Conservation (phyloP, 1,140 invertebrate species). For the Hyles vespertilio region DNA sequence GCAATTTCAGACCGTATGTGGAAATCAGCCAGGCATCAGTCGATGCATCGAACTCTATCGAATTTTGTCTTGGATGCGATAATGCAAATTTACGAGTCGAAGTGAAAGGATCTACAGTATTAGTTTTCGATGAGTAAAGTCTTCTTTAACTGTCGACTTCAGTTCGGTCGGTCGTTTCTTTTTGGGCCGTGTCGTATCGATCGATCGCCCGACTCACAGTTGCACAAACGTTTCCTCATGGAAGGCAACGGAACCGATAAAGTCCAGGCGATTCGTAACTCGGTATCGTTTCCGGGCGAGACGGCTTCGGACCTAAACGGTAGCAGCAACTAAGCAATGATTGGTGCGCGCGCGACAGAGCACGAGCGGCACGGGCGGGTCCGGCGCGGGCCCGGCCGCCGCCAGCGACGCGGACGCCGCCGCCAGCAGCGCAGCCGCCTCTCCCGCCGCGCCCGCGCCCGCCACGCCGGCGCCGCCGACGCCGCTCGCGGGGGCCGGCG, state of each 20-base stretch:
- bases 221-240: too few species aligned
- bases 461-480: conserved; percentile 44
- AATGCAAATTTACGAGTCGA: background rate
- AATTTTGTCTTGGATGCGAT: too few species aligned
- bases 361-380: conserved; percentile 32
- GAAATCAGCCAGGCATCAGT: too few species aligned
- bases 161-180: background rate
- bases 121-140: conserved; percentile 6
- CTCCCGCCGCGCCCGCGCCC: conserved; percentile 22
- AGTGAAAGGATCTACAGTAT: conserved; percentile 36
- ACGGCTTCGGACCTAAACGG: background rate
- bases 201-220: conserved; percentile 2
- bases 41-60: too few species aligned
- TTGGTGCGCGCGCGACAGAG: conserved; percentile 54
- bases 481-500: conserved; percentile 41
- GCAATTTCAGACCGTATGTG: too few species aligned
- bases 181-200: background rate
- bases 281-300: background rate
- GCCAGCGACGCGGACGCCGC: conserved; percentile 36
- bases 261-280: background rate
- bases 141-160: background rate
- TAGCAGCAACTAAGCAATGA: conserved; percentile 34
- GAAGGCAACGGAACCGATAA: too few species aligned
- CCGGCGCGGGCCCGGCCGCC: conserved; percentile 20
- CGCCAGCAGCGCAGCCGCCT: conserved; percentile 41